phyloP scores from a whole-genome alignment of 2,888 invertebrate genomes.

The Mesopsocus fuscifrons region DNA sequence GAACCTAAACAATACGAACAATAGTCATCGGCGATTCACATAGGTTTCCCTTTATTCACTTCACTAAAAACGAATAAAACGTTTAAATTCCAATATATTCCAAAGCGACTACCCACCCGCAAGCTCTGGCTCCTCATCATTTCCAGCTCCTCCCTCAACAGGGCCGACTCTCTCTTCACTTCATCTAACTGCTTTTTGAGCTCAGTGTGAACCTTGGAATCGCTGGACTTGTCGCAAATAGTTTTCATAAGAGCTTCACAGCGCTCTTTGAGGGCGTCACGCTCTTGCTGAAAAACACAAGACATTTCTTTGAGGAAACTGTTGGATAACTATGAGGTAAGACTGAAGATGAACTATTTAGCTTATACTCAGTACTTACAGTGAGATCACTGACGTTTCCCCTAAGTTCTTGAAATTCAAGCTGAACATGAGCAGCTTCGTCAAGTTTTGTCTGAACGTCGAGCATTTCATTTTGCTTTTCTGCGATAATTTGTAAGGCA shows the following conservation, averaged over 20 bases:
- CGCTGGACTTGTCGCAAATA: neutral
- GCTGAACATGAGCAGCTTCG: neutral
- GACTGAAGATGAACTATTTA: too few species aligned
- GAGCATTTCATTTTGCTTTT: slow-evolving; percentile 3
- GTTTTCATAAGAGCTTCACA: slow-evolving; percentile 1
- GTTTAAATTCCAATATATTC: too few species aligned
- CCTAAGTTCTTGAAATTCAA: slow-evolving; percentile 8
- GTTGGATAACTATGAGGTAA: too few species aligned
- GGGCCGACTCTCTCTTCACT: neutral
- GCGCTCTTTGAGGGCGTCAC: slow-evolving; percentile 2
- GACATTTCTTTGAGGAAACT: neutral
- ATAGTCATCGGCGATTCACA: too few species aligned
- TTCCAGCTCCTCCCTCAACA: neutral
- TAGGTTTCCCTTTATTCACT: too few species aligned
- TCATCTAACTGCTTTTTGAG: neutral
- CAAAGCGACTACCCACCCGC: too few species aligned
- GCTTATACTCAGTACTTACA: too few species aligned
- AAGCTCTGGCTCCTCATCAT: neutral
- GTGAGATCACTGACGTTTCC: slow-evolving; percentile 10
- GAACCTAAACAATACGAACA: too few species aligned
- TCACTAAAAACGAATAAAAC: too few species aligned
- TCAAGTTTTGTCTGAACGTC: slow-evolving; percentile 9
- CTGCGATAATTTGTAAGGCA: slow-evolving; percentile 6
- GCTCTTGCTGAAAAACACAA: neutral
- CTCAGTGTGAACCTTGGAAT: neutral